These are phyloP conservation scores for Phaedon cochleariae DNA, from an alignment of 2,888 invertebrate genomes.

Conservation along the genomic window DNA sequence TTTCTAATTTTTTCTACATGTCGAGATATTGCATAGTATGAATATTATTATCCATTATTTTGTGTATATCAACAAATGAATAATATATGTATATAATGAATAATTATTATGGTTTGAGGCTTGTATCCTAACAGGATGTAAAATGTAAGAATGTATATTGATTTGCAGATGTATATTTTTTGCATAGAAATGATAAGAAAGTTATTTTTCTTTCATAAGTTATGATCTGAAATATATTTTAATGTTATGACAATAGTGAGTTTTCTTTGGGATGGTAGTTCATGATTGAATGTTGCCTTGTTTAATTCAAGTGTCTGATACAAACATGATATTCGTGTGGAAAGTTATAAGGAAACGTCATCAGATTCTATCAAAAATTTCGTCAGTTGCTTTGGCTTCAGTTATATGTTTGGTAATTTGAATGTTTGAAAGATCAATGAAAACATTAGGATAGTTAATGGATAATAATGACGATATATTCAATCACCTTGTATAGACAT, in stretches of 20 bases:
- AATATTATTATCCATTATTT: constrained; percentile 27
- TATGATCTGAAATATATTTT: constrained; percentile 42
- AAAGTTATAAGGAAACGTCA: too few relatives aligned
- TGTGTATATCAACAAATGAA: constrained; percentile 18
- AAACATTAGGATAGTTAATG: too few relatives aligned
- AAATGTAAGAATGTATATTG: constrained; percentile 25
- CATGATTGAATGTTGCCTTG: too few relatives aligned
- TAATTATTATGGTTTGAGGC: constrained; percentile 32
- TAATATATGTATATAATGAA: constrained; percentile 37
- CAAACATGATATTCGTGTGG: too few relatives aligned
- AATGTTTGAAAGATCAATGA: too few relatives aligned
- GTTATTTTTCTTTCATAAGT: constrained; percentile 37
- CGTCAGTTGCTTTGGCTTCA: too few relatives aligned
- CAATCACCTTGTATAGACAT: too few relatives aligned
- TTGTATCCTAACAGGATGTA: constrained; percentile 32
- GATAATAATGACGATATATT: too few relatives aligned
- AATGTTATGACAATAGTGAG: constrained; percentile 35
- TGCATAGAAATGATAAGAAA: constrained; percentile 31
- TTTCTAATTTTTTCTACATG: constrained; percentile 34
- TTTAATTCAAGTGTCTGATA: too few relatives aligned
- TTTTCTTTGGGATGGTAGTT: constrained; percentile 8
- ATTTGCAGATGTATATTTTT: constrained; percentile 42
- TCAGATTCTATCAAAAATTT: too few relatives aligned
- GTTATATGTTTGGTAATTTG: too few relatives aligned
- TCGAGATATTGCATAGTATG: constrained; percentile 25